Percentiles rank a stretch among this genome's conserved stretches.
Conservation (phyloP, 2,797 vertebrate species). For the Trichosurus vulpecula region DNA sequence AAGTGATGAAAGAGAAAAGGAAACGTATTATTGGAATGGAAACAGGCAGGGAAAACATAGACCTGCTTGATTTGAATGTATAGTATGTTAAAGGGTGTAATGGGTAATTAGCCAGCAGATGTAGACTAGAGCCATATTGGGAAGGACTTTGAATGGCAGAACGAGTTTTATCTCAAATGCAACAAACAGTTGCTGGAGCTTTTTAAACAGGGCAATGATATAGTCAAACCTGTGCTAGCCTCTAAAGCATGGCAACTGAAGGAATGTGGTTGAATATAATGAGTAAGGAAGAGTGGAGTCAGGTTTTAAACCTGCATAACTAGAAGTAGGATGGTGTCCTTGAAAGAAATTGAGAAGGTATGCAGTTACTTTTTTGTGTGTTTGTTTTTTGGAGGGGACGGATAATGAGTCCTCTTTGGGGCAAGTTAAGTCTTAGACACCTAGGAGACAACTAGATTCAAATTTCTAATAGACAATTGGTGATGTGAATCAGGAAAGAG, state of each 20-base stretch:
- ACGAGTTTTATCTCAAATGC: background rate
- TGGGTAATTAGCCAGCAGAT: background rate
- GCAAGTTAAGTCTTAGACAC: background rate
- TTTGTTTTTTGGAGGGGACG: background rate
- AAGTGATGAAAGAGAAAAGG: background rate
- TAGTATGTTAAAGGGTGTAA: background rate
- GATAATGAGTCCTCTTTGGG: background rate
- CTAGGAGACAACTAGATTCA: background rate
- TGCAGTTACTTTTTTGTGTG: background rate
- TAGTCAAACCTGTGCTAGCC: background rate
- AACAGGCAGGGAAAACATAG: background rate
- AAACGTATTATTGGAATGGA: background rate
- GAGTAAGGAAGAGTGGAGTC: background rate
- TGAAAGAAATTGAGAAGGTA: background rate
- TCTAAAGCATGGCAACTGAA: background rate
- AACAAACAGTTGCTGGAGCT: background rate
- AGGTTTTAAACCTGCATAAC: background rate
- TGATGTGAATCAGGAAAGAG: background rate
- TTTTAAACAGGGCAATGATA: background rate
- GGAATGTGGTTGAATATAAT: background rate
- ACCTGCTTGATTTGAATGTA: background rate
- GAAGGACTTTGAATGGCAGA: background rate
- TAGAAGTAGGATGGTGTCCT: background rate
- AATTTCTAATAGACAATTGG: background rate
- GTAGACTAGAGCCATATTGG: background rate